Evolutionary conservation across 2,888 invertebrate species (phyloP).

Genomic region (Nymphalis c-album): DNA sequence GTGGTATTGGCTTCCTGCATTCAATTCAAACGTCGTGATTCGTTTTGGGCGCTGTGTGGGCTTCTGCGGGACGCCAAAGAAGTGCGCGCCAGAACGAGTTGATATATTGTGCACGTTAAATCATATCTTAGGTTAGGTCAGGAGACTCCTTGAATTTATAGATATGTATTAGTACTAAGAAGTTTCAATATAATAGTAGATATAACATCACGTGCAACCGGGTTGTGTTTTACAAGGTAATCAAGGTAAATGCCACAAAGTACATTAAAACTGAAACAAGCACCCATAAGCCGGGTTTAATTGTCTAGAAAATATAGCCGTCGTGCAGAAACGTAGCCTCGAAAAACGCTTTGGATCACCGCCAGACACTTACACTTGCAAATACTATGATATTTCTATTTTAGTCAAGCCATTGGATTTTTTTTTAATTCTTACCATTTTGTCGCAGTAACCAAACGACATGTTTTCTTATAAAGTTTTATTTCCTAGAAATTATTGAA

Average conservation of each 20-base stretch:
- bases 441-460: not conserved
- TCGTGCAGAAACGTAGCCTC: conserved; percentile 11
- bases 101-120: too few relatives aligned
- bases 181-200: not conserved
- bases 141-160: too few relatives aligned
- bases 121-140: too few relatives aligned
- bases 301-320: conserved; percentile 35
- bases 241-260: conserved; percentile 29
- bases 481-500: not conserved
- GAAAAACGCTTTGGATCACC: conserved; percentile 31
- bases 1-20: too few relatives aligned
- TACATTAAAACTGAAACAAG: conserved; percentile 29
- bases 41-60: too few relatives aligned
- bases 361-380: conserved; percentile 33
- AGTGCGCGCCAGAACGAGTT: too few relatives aligned
- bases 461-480: not conserved
- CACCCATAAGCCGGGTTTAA: conserved; percentile 27
- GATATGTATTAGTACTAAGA: too few relatives aligned
- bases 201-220: not conserved
- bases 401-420: not conserved
- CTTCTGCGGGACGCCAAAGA: too few relatives aligned
- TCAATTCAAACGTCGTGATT: too few relatives aligned
- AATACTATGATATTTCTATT: conserved; percentile 24
- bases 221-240: conserved; percentile 11
- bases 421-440: not conserved